Base-by-base conservation (phyloP, 2,888 invertebrate genomes). In the Sclerodermus sp. region DNA sequence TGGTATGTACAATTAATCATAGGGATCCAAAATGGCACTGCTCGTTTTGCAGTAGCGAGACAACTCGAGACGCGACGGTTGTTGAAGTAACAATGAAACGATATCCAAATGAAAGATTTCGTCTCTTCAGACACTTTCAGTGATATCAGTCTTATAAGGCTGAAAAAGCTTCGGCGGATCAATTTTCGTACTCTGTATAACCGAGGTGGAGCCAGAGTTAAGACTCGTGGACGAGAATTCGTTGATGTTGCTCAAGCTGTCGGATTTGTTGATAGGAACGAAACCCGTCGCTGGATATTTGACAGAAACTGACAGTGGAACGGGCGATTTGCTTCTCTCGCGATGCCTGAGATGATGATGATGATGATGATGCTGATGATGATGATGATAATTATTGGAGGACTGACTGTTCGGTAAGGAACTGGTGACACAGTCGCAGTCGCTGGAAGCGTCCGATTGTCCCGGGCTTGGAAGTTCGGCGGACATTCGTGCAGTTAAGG, bases 91-190 rank as follows among this genome's bases (percentile, higher is more conserved):
- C n/a, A n/a, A n/a, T n/a, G n/a, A n/a, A n/a, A n/a, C n/a, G n/a
- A n/a, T n/a, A n/a, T n/a, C n/a, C n/a, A n/a, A n/a, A n/a, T n/a
- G n/a, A n/a, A n/a, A n/a, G n/a, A n/a, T n/a, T n/a, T n/a, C n/a
- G n/a, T n/a, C n/a, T n/a, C n/a, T n/a, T 23, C 8, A 23, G 23
- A 23, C 71, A 34, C 70, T 72, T 36, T 76, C 73, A 6, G 67
- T 30, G 29, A 74, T 66, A 43, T 85, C 85, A 42, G 82, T 82
- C 67, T 89, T 90, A 79, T 90, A 90, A 1, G 90, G 90, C 73
- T 90, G 88, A 72, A 90, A 90, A 17, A 90, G 79, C 70, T 88
- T 87, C 0, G 87, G 87, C 17, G 69, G 71, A n/a, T 72, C 69
- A 61, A 79, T 64, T 66, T 77, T 67, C 50, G 66, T 66, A 53